Evolutionary conservation across 2,113 vertebrate species (phyloP), one percentile per base, ranked within the genome.

Genomic region (Bolborhynchus lineola): DNA sequence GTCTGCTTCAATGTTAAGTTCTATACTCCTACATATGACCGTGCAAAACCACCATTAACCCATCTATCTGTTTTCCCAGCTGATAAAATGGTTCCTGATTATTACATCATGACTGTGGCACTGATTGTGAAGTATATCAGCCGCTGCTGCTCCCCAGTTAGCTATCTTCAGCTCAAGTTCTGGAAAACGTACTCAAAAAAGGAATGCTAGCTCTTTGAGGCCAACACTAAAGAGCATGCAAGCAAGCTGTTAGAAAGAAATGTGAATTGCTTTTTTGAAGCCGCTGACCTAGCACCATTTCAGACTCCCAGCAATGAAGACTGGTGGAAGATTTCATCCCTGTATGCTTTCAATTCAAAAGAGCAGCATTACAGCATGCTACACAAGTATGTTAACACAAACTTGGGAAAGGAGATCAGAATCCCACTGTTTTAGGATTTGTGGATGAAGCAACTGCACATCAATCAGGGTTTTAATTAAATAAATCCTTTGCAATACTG

Each of bases 1-100:
- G 18, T 50, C 31, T 82, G n/a, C 35, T 65, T 82, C 47, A 33
- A 3, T 11, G 2, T 23, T 55, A 52, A 33, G 6, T 41, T 80
- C 31, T 53, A 10, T 62, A 15, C 10, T 25, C 4, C 9, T 37
- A 57, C 21, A 10, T 7, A 26, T 4, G 37, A 13, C 25, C 14
- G 6, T 46, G 42, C 50, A 76, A 72, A 79, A 11, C 6, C 11
- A 29, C 11, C 12, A 2, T 24, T 80, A 81, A 86, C 47, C 49
- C 18, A 74, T 37, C 39, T 50, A 1, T 76, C 13, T 75, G 47
- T 95, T 95, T 94, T 42, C n/a, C 71, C 88, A 99, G 99, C 55
- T 99, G 26, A 13, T 97, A 16, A 99, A 98, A 16, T 98, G 98
- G 98, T 3, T 97, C 67, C 87, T 99, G 92, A 98, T 99, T 57